Percentiles rank a stretch among this genome's conserved stretches.
These are phyloP conservation scores for Scylla paramamosain DNA, from an alignment of 1,140 invertebrate species.

Conservation along the genomic window DNA sequence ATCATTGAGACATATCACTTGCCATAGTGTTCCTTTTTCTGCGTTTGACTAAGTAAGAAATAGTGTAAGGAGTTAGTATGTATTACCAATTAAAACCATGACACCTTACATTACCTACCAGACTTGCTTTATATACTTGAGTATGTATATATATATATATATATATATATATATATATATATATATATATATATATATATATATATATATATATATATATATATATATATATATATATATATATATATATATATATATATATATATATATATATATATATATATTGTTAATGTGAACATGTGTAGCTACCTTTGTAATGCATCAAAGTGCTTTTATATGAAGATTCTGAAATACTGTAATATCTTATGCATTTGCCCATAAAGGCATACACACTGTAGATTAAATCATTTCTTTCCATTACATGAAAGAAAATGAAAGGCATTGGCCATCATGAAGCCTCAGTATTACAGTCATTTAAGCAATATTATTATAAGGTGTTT, in stretches of 20 bases:
- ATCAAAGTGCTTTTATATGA: neutral
- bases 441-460: no score
- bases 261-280: neutral
- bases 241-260: neutral
- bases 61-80: neutral
- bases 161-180: constrained; percentile 19
- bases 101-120: no score
- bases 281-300: neutral
- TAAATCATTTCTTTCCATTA: no score
- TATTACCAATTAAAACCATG: neutral
- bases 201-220: constrained; percentile 22
- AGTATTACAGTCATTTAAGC: no score
- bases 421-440: no score
- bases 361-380: neutral
- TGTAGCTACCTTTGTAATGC: neutral
- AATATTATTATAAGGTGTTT: no score
- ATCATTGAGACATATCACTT: neutral
- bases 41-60: neutral
- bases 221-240: neutral
- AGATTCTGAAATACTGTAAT: neutral
- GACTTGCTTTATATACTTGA: neutral
- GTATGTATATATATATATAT: neutral
- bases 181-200: constrained; percentile 1
- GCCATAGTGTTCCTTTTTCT: neutral
- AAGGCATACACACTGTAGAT: neutral